These are phyloP conservation scores for Rotaria macrura DNA, from an alignment of 2,888 invertebrate genomes.

Conservation along the genomic window DNA sequence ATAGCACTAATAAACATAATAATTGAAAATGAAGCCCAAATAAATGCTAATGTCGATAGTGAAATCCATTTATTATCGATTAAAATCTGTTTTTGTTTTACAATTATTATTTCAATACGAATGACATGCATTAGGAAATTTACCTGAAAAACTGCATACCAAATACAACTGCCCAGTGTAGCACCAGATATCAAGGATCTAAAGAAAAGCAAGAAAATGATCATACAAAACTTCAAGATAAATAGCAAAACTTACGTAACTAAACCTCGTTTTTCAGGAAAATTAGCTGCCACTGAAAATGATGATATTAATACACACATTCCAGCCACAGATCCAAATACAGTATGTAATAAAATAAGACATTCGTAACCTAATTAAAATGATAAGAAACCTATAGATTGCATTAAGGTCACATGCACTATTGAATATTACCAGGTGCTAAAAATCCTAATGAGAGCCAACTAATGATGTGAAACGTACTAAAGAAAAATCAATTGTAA, in stretches of 20 bases:
- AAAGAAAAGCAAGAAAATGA: not conserved
- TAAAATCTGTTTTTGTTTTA: not conserved
- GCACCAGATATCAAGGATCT: not conserved
- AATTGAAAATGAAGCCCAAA: not conserved
- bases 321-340: not conserved
- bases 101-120: not conserved
- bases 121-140: not conserved
- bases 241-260: not conserved
- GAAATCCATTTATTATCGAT: not conserved
- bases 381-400: not conserved
- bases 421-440: not conserved
- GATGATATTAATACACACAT: not conserved
- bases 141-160: constrained; percentile 3
- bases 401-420: not conserved
- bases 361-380: not conserved
- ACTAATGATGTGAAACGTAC: not conserved
- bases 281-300: not conserved
- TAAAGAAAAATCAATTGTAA: not conserved
- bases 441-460: not conserved
- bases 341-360: not conserved
- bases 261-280: not conserved
- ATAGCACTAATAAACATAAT: not conserved
- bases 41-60: not conserved
- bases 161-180: not conserved
- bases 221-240: not conserved